Evolutionary conservation across 92 coral and sea anemone species (phyloP).

Genomic region (Paragorgia papillata): DNA sequence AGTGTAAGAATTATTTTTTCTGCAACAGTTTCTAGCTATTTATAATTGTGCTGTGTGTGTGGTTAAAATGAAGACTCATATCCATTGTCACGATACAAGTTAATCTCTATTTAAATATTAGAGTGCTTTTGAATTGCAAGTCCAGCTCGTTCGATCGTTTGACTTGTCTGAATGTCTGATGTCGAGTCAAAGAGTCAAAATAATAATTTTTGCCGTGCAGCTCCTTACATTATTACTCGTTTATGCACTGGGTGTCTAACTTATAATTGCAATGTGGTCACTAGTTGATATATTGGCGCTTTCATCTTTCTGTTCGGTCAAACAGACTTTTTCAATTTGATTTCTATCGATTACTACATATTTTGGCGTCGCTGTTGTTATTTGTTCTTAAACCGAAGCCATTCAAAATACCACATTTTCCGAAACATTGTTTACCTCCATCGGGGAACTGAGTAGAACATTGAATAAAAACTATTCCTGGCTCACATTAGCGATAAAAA

Average conservation of each 20-base stretch:
- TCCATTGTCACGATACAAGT: neutral
- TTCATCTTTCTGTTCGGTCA: neutral
- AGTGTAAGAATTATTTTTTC: conserved; percentile 83
- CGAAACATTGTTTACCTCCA: conserved; percentile 32
- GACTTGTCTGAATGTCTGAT: conserved; percentile 5
- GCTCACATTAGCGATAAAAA: conserved; percentile 19
- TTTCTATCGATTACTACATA: no score
- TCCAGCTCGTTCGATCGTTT: neutral
- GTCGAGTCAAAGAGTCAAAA: conserved; percentile 38
- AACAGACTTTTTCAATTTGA: no score
- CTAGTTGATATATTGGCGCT: neutral
- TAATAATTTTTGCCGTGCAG: conserved; percentile 5
- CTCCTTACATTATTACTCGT: conserved; percentile 2
- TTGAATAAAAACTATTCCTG: neutral
- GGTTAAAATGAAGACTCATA: neutral
- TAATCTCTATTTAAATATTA: neutral
- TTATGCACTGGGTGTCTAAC: neutral
- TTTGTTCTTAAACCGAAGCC: neutral
- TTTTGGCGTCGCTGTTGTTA: no score
- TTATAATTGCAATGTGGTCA: neutral
- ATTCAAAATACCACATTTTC: neutral
- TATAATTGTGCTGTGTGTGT: conserved; percentile 15
- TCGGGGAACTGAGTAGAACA: neutral
- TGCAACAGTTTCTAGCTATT: conserved; percentile 8
- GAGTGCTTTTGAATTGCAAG: neutral